Evolutionary conservation across 37 sponge, comb jelly and placozoan genomes (phyloP).

Genomic region (Cladorhizidae sp.): DNA sequence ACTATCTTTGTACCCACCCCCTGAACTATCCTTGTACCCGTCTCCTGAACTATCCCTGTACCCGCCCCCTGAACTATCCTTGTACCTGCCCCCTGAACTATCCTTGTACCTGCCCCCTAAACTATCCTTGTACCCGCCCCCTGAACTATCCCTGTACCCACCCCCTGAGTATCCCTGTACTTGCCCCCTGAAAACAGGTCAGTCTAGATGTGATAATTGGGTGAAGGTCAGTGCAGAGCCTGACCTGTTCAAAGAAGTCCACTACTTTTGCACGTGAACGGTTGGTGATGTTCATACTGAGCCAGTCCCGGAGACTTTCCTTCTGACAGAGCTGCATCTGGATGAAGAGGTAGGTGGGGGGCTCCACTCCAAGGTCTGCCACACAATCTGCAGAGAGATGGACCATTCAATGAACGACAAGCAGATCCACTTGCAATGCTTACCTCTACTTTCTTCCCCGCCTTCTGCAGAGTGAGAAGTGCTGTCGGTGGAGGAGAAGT

Average conservation of each 20-base stretch:
- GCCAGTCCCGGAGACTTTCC: slow-evolving; percentile 88
- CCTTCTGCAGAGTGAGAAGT: not conserved
- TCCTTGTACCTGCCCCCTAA: too few species aligned
- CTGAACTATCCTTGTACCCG: too few species aligned
- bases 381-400: slow-evolving; percentile 15
- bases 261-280: slow-evolving; percentile 28
- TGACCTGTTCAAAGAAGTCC: slow-evolving; percentile 73
- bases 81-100: too few species aligned
- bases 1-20: too few species aligned
- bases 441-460: slow-evolving; percentile 22
- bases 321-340: slow-evolving; percentile 94
- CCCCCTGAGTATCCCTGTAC: too few species aligned
- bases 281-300: slow-evolving; percentile 27
- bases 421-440: not conserved
- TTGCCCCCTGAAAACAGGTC: too few species aligned
- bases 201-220: too few species aligned
- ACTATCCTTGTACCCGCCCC: too few species aligned
- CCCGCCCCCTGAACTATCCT: too few species aligned
- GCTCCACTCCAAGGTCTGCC: slow-evolving; percentile 8
- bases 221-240: too few species aligned
- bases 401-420: not conserved
- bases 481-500: slow-evolving; percentile 14
- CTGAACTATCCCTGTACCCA: too few species aligned
- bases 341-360: slow-evolving; percentile 78
- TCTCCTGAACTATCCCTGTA: too few species aligned